Percentiles rank a stretch among this genome's conserved stretches.
These are phyloP conservation scores for Lasius fuliginosus DNA, from an alignment of 2,888 invertebrate species.

Conservation along the genomic window DNA sequence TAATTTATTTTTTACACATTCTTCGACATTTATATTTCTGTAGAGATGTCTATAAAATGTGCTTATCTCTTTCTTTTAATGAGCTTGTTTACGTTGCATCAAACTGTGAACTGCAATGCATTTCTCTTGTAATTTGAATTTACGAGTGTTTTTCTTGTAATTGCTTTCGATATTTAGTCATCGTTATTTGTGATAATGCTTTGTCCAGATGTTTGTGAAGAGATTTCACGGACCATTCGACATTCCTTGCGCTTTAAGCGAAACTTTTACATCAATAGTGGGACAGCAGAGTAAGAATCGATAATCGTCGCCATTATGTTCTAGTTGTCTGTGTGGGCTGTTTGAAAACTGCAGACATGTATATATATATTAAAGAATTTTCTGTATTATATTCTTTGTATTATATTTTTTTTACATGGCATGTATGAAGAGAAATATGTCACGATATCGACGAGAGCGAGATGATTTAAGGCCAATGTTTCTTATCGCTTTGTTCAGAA, in stretches of 20 bases:
- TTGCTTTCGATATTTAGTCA: conserved; percentile 46
- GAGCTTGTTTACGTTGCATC: conserved; percentile 52
- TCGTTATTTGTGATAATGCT: conserved; percentile 62
- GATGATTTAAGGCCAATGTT: conserved; percentile 38
- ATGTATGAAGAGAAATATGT: background rate
- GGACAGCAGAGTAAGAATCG: background rate
- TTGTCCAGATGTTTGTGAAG: conserved; percentile 36
- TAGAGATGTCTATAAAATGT: conserved; percentile 23
- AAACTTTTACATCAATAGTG: background rate
- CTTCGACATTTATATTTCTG: background rate
- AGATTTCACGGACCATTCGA: background rate
- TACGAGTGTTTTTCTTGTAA: conserved; percentile 48
- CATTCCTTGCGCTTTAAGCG: conserved; percentile 2
- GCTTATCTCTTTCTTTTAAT: conserved; percentile 10
- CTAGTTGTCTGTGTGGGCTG: background rate
- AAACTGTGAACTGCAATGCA: conserved; percentile 15
- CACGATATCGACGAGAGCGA: background rate
- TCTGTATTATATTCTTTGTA: background rate
- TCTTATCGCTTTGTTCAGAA: conserved; percentile 19
- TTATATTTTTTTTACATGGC: background rate
- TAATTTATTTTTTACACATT: background rate
- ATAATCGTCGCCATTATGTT: background rate
- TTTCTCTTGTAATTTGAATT: conserved; percentile 65
- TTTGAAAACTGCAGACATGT: background rate
- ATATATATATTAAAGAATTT: background rate